Evolutionary conservation across 2,113 vertebrate species (phyloP).

Genomic region (Haplochromis burtoni): DNA sequence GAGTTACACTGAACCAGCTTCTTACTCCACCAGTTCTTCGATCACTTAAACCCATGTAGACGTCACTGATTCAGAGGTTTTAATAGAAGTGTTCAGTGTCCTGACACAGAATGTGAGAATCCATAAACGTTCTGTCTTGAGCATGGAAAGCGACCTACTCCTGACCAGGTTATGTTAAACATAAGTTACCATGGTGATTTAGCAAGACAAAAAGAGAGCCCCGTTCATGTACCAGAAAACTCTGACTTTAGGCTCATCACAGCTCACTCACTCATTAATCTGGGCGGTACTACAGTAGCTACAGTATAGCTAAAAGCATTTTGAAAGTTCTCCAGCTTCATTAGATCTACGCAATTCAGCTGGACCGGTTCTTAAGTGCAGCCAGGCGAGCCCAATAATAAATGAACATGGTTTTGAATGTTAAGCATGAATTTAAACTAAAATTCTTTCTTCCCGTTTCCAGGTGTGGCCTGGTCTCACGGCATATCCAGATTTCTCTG

Average conservation of each 20-base stretch:
- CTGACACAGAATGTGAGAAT: background rate
- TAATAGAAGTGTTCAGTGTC: background rate
- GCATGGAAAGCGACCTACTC: background rate
- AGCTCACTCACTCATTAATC: background rate
- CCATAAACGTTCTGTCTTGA: background rate
- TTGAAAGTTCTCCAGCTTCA: background rate
- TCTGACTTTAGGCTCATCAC: background rate
- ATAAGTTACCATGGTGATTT: background rate
- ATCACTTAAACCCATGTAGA: background rate
- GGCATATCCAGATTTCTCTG: conserved; percentile 82
- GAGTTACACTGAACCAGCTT: background rate
- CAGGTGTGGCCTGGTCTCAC: conserved; percentile 88
- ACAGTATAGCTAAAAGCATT: background rate
- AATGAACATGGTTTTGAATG: background rate
- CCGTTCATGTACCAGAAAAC: background rate
- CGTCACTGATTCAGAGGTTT: background rate
- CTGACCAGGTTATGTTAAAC: background rate
- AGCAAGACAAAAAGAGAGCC: background rate
- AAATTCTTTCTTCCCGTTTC: background rate
- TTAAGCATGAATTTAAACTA: background rate
- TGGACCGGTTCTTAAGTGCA: background rate
- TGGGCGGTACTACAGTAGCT: background rate
- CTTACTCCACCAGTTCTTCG: background rate
- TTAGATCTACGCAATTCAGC: background rate
- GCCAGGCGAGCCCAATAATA: background rate